phyloP scores from a whole-genome alignment of 2,113 vertebrate species.

The Corythoichthys intestinalis region DNA sequence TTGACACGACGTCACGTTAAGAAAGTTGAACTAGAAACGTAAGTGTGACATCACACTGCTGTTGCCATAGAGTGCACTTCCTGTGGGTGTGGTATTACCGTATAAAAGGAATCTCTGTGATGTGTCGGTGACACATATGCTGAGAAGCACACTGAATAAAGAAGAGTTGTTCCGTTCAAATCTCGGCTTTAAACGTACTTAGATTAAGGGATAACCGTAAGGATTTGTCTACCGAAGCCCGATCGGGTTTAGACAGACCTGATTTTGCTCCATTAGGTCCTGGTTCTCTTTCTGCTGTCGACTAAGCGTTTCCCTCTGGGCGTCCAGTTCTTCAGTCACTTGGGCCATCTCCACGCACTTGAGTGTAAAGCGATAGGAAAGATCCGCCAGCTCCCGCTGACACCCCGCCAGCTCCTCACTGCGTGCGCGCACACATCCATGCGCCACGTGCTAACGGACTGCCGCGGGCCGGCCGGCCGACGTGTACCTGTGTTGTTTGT shows the following conservation, averaged over 20 bases:
- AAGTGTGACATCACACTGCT: too few relatives aligned
- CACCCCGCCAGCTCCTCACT: conserved; percentile 71
- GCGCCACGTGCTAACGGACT: neutral
- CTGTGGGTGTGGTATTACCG: too few relatives aligned
- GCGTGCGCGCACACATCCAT: neutral
- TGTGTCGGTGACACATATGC: too few relatives aligned
- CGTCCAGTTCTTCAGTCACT: conserved; percentile 66
- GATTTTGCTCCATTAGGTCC: conserved; percentile 65
- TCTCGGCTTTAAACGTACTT: too few relatives aligned
- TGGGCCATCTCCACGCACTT: conserved; percentile 70
- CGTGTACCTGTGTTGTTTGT: conserved; percentile 57
- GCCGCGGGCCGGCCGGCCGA: neutral
- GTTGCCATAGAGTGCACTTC: too few relatives aligned
- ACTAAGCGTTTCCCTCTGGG: conserved; percentile 63
- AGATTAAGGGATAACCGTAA: too few relatives aligned
- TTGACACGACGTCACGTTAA: too few relatives aligned
- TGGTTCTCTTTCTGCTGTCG: conserved; percentile 71
- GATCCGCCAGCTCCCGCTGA: conserved; percentile 63
- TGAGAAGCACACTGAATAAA: too few relatives aligned
- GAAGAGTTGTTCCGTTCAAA: too few relatives aligned
- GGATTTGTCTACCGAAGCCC: neutral
- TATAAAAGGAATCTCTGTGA: too few relatives aligned
- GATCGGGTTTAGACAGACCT: conserved; percentile 38
- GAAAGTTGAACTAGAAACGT: too few relatives aligned
- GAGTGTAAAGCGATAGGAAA: conserved; percentile 70